Percentiles rank a stretch among this genome's conserved stretches.
phyloP scores from a whole-genome alignment of 2,888 invertebrate genomes.

The Belgica antarctica region DNA sequence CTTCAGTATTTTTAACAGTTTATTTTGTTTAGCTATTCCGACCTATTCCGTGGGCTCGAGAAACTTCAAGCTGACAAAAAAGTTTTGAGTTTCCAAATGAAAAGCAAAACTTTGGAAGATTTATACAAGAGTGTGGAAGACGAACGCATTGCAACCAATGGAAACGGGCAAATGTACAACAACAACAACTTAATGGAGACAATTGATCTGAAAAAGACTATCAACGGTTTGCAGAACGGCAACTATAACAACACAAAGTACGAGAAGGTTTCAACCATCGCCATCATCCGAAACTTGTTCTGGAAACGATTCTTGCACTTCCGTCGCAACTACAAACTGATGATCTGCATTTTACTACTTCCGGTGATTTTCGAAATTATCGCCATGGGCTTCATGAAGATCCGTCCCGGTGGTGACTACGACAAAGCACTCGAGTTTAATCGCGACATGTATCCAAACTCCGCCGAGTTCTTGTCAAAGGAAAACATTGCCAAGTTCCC shows the following conservation, averaged over 20 bases:
- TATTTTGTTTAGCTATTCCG: conserved; percentile 53
- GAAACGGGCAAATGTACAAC: conserved; percentile 33
- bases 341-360: conserved; percentile 61
- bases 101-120: conserved; percentile 65
- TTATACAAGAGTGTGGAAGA: conserved; percentile 56
- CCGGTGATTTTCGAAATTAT: conserved; percentile 64
- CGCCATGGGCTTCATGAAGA: conserved; percentile 69
- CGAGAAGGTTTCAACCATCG: conserved; percentile 21
- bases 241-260: conserved; percentile 13
- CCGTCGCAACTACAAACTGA: conserved; percentile 59
- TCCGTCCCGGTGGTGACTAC: conserved; percentile 64
- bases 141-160: conserved; percentile 41
- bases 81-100: conserved; percentile 58
- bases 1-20: conserved; percentile 12
- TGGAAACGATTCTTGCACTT: conserved; percentile 62
- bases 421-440: conserved; percentile 59
- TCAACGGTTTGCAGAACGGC: conserved; percentile 7
- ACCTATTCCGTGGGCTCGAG: conserved; percentile 57
- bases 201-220: conserved; percentile 30
- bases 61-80: conserved; percentile 54
- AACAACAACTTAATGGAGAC: conserved; percentile 27
- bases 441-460: conserved; percentile 58
- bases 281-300: conserved; percentile 56
- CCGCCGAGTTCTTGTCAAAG: conserved; percentile 54
- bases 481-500: background rate